Conservation (phyloP, 2,113 vertebrate genomes). For the Uria lomvia region DNA sequence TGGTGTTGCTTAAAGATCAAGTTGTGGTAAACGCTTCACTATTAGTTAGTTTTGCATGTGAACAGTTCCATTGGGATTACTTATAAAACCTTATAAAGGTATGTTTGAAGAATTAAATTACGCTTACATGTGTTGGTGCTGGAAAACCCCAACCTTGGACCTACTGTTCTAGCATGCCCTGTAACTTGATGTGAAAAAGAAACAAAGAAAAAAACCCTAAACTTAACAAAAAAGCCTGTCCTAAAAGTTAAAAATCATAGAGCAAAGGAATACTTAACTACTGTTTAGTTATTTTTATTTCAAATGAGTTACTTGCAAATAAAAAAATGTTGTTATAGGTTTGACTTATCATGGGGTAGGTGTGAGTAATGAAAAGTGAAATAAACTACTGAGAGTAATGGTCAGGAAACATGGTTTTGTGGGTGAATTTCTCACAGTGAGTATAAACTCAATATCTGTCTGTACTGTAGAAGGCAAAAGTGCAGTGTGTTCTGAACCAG, state of each 20-base stretch:
- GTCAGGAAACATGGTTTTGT: not conserved
- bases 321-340: not conserved
- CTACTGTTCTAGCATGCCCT: not conserved
- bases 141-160: not conserved
- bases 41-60: not conserved
- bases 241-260: not conserved
- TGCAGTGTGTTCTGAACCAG: not conserved
- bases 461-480: not conserved
- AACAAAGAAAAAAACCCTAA: not conserved
- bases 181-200: not conserved
- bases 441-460: accelerated
- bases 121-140: accelerated
- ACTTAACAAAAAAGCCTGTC: not conserved
- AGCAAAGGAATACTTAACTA: not conserved
- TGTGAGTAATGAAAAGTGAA: not conserved
- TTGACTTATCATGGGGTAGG: not conserved
- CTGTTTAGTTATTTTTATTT: not conserved
- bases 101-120: not conserved
- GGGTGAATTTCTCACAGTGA: not conserved
- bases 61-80: not conserved
- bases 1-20: not conserved
- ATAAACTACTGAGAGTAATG: not conserved
- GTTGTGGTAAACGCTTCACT: not conserved
- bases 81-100: not conserved
- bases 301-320: not conserved